These are phyloP conservation scores for Agrotis exclamationis DNA, from an alignment of 2,888 invertebrate genomes.

Conservation along the genomic window DNA sequence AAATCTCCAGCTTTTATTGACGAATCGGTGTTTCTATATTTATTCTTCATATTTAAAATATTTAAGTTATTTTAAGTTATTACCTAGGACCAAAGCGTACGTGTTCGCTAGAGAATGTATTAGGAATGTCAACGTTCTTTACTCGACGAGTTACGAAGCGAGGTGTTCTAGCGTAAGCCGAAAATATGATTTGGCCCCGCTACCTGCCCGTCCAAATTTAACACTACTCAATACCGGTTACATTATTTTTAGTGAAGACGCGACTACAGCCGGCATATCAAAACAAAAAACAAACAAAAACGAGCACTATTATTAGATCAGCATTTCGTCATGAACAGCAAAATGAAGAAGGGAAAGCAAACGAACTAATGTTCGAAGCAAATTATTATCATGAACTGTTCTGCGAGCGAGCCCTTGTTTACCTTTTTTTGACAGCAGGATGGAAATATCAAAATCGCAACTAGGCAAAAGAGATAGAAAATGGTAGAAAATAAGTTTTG, in stretches of 20 bases:
- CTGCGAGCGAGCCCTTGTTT: constrained; percentile 22
- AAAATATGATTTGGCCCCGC: constrained; percentile 83
- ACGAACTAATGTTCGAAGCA: constrained; percentile 9
- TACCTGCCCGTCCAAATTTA: constrained; percentile 85
- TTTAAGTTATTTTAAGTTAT: constrained; percentile 47
- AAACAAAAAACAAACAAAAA: constrained; percentile 82
- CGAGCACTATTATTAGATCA: constrained; percentile 70
- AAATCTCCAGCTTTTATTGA: constrained; percentile 92
- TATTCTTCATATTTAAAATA: constrained; percentile 84
- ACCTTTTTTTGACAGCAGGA: constrained; percentile 51
- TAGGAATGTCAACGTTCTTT: constrained; percentile 76
- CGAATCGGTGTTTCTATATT: constrained; percentile 79
- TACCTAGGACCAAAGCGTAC: constrained; percentile 61
- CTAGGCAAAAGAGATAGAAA: constrained; percentile 23
- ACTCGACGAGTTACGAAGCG: constrained; percentile 71
- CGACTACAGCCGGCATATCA: constrained; percentile 76
- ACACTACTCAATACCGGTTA: constrained; percentile 80
- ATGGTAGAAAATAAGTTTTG: not conserved
- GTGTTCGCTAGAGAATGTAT: constrained; percentile 73
- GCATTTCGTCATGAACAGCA: constrained; percentile 56
- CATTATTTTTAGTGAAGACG: constrained; percentile 87
- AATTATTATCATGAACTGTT: constrained; percentile 25
- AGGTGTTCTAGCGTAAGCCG: constrained; percentile 69
- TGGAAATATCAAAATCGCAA: not conserved
- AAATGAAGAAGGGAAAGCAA: constrained; percentile 33